Percentiles rank a stretch among this genome's conserved stretches.
phyloP scores from a whole-genome alignment of 2,888 invertebrate genomes.

The Baccha elongata region DNA sequence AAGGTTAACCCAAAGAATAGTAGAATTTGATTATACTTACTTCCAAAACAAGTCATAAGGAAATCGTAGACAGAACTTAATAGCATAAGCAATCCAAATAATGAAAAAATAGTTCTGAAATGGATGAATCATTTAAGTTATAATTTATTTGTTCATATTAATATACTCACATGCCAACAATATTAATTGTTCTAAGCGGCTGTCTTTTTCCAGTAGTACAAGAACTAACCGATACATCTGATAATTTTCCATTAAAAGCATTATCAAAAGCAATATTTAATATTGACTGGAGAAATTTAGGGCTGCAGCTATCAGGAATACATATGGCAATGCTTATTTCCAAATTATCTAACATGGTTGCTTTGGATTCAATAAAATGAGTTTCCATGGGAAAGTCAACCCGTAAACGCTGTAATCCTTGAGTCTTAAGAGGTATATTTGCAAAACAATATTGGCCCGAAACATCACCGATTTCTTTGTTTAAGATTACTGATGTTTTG shows the following conservation, averaged over 20 bases:
- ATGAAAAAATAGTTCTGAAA: conserved; percentile 47
- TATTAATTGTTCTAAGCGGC: conserved; percentile 4
- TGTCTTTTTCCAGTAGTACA: conserved; percentile 38
- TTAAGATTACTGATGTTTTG: conserved; percentile 13
- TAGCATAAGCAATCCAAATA: conserved; percentile 22
- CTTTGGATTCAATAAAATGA: background rate
- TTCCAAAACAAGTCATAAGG: conserved; percentile 1
- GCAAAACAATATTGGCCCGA: conserved; percentile 77
- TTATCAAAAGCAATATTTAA: conserved; percentile 21
- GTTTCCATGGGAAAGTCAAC: background rate
- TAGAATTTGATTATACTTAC: too few relatives aligned
- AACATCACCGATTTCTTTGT: conserved; percentile 66
- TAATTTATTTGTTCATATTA: background rate
- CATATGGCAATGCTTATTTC: conserved; percentile 31
- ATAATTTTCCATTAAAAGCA: conserved; percentile 27
- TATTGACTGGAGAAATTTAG: conserved; percentile 7
- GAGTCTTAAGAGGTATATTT: conserved; percentile 27
- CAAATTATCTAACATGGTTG: background rate
- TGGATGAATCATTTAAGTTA: background rate
- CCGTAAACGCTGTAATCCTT: background rate
- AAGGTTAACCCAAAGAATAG: too few relatives aligned
- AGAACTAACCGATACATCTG: conserved; percentile 19
- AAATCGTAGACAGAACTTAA: conserved; percentile 45
- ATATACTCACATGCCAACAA: conserved; percentile 47
- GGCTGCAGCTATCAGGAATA: conserved; percentile 38